Evolutionary conservation across 2,888 invertebrate genomes (phyloP), one percentile per base, ranked within the genome.

Genomic region (Pycnomerus fuliginosus): DNA sequence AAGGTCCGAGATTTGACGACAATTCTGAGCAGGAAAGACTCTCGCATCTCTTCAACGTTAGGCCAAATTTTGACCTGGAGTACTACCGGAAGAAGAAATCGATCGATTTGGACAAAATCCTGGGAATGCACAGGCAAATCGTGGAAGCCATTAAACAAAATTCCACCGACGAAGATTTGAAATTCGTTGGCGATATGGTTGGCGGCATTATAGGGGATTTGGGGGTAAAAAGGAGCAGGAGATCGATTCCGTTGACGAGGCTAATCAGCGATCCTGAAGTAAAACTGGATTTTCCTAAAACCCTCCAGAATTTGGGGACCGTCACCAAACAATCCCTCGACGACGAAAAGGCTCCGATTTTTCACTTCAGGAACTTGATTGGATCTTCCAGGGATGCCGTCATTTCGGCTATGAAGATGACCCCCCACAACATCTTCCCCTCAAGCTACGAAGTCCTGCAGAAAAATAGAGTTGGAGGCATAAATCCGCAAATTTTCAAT

Each of bases 241-340:
- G 39, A 22, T 44, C 44, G 10, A 34, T 53, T 13, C 45, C 53
- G 4, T n/a, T 60, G 24, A 47, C 42, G 31, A 52, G 47, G 12
- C 34, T 65, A 12, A 32, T 65, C 14, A 52, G 50, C 2, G 67
- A 72, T 51, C 71, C 69, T 2, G 60, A 60, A 16, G 53, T 59
- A 2, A 64, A 62, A 49, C 34, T 73, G 1, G 69, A 73, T 47
- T 53, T 72, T 27, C 58, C 65, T n/a, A 69, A 68, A 58, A 70
- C 71, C 0, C 47, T 70, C 16, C 68, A 69, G 42, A 71, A 72
- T 48, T 16, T 62, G 5, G 71, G 71, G 2, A 59, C 64, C 1
- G 64, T 66, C 2, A 61, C 67, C 1, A 67, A 59, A 43, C 61
- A 66, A 16, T 58, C 66, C n/a, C 66, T 72, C 32, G 68, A 70